Evolutionary conservation across 2,113 vertebrate genomes (phyloP), one percentile per base, ranked within the genome.

Genomic region (Zosterops pallidus): DNA sequence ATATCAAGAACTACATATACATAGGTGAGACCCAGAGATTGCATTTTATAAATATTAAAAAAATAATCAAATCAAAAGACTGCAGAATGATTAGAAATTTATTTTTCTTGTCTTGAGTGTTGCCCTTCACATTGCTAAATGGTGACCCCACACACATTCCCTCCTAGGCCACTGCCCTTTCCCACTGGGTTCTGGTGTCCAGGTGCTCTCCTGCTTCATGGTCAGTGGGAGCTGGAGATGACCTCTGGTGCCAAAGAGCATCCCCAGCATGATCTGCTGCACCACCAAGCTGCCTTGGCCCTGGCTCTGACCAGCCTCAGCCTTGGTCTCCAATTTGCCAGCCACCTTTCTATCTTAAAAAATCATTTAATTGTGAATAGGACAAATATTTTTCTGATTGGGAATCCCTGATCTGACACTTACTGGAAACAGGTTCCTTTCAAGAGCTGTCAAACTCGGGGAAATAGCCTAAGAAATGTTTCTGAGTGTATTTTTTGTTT

Each of bases 351-450:
- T 46, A 33, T 46, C 47, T 71, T 8, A 60, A n/a, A 26, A 50
- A 25, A 42, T 9, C 4, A 26, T 72, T 69, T 62, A 9, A 8
- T 18, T 68, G 35, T 0, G 0, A 82, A 65, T 4, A 2, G 83
- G 82, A 69, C 0, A 0, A 72, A 5, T 65, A 35, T 53, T 79
- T 78, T 90, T 29, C 28, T 83, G 20, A n/a, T 37, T 50, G 17
- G 35, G 57, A 92, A 69, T 65, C 41, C 37, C 28, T 85, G 24
- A 74, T 69, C 25, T 3, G 3, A 64, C 20, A 49, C 13, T 67
- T 50, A 57, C 24, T 64, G 41, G 50, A 91, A 89, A 59, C 0
- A 24, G 3, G 2, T 31, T 77, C 46, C 41, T 85, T 80, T 93
- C 47, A 86, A 70, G 52, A 83, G 42, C 56, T 75, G 18, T 22